Evolutionary conservation across 1,140 invertebrate genomes (phyloP).

Genomic region (Daktulosphaira vitifoliae): DNA sequence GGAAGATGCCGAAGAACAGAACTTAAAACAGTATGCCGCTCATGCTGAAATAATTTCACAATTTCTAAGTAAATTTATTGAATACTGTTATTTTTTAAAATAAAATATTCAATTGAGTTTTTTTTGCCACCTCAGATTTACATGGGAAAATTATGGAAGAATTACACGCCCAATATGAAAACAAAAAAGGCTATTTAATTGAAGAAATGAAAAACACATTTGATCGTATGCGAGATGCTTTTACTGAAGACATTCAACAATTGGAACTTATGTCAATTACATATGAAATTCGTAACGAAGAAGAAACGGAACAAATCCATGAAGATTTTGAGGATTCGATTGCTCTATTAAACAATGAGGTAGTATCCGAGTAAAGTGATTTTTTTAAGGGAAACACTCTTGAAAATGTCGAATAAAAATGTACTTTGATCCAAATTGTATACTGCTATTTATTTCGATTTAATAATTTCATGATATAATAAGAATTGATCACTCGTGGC

Average conservation of each 20-base stretch:
- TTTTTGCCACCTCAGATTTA: conserved; percentile 42
- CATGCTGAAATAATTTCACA: conserved; percentile 59
- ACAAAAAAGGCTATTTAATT: conserved; percentile 41
- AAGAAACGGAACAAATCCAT: conserved; percentile 39
- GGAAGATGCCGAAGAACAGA: conserved; percentile 59
- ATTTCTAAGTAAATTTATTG: conserved; percentile 51
- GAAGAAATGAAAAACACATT: conserved; percentile 39
- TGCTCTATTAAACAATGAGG: conserved; percentile 41
- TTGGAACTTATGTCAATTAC: conserved; percentile 40
- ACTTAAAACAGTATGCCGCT: conserved; percentile 55
- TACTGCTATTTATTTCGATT: too few species aligned
- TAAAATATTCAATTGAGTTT: too few species aligned
- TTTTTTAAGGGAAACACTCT: too few species aligned
- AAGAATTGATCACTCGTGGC: too few species aligned
- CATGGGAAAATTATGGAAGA: conserved; percentile 47
- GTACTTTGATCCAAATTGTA: too few species aligned
- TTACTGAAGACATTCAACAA: conserved; percentile 37
- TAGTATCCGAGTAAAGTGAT: conserved; percentile 32
- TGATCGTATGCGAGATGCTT: conserved; percentile 36
- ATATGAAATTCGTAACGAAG: conserved; percentile 38
- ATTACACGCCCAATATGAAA: conserved; percentile 48
- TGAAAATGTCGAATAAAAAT: too few species aligned
- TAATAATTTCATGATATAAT: too few species aligned
- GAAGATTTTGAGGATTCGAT: conserved; percentile 42
- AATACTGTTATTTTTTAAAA: too few species aligned